Conservation (phyloP, 2,888 invertebrate species). For the Melikaiella ostensackeni region DNA sequence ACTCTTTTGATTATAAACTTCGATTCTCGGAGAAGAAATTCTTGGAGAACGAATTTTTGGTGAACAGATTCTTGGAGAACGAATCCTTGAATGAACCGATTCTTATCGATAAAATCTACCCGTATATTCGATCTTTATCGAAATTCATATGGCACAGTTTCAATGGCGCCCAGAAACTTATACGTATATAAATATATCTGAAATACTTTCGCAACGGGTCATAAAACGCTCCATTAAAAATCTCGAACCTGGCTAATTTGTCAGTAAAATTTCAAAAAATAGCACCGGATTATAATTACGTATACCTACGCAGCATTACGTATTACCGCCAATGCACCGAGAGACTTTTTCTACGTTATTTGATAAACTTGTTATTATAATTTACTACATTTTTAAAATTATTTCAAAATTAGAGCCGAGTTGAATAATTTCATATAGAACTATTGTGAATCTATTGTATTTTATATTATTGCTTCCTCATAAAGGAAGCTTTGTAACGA, state of each 20-base stretch:
- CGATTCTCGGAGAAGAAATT: constrained; percentile 39
- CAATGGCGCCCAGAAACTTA: constrained; percentile 3
- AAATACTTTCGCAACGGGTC: constrained; percentile 37
- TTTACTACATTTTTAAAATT: neutral
- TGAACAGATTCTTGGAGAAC: constrained; percentile 4
- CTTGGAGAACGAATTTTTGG: constrained; percentile 22
- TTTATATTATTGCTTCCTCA: too few species aligned
- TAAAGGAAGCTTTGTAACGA: too few species aligned
- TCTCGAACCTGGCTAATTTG: constrained; percentile 18
- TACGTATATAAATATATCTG: constrained; percentile 35
- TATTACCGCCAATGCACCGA: constrained; percentile 42
- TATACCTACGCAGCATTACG: constrained; percentile 52
- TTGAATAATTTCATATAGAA: too few species aligned
- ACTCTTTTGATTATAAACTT: constrained; percentile 36
- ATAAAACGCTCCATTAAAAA: constrained; percentile 30
- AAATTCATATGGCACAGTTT: constrained; percentile 23
- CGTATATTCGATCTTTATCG: constrained; percentile 23
- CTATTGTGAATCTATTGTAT: too few species aligned
- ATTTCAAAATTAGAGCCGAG: too few species aligned
- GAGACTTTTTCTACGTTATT: constrained; percentile 1
- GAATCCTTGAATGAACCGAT: neutral
- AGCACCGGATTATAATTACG: constrained; percentile 42
- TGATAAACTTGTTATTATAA: constrained; percentile 1
- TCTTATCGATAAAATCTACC: constrained; percentile 31
- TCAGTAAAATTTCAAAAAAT: constrained; percentile 37